Percentiles rank a stretch among this genome's conserved stretches.
Evolutionary conservation across 2,113 vertebrate species (phyloP).

Genomic region (Dicentrarchus labrax): DNA sequence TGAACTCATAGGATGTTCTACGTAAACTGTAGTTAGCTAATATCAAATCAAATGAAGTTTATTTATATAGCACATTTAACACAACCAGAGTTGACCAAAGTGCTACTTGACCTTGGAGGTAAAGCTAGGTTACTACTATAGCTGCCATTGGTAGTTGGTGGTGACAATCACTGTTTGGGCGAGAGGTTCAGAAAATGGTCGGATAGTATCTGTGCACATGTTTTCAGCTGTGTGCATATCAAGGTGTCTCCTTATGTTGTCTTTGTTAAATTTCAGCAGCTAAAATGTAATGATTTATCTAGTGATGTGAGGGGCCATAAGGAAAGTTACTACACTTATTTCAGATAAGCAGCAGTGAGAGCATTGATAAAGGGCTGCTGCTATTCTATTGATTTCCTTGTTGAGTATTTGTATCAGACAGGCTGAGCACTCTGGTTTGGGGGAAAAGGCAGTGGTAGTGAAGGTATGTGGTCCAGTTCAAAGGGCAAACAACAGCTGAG

Average conservation of each 20-base stretch:
- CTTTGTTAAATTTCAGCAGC: neutral
- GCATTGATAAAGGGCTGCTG: neutral
- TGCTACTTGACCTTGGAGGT: no score
- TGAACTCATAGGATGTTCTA: no score
- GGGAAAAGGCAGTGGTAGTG: constrained; percentile 2
- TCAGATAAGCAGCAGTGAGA: neutral
- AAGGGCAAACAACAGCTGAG: constrained; percentile 56
- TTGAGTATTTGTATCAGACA: constrained; percentile 20
- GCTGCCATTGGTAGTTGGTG: no score
- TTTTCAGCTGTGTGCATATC: neutral
- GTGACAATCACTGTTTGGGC: neutral
- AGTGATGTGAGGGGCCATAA: neutral
- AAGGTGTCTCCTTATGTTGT: neutral
- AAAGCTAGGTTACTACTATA: no score
- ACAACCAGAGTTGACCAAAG: no score
- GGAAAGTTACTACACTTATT: neutral
- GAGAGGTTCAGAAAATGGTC: neutral
- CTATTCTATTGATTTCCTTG: neutral
- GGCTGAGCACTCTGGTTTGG: neutral
- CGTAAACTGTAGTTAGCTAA: no score
- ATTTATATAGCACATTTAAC: no score
- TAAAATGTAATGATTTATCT: no score
- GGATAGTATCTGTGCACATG: neutral
- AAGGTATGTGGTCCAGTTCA: constrained; percentile 44
- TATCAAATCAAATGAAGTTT: no score